Evolutionary conservation across 2,797 vertebrate species (phyloP), one percentile per base, ranked within the genome.

Genomic region (Atherinosoma microstoma): DNA sequence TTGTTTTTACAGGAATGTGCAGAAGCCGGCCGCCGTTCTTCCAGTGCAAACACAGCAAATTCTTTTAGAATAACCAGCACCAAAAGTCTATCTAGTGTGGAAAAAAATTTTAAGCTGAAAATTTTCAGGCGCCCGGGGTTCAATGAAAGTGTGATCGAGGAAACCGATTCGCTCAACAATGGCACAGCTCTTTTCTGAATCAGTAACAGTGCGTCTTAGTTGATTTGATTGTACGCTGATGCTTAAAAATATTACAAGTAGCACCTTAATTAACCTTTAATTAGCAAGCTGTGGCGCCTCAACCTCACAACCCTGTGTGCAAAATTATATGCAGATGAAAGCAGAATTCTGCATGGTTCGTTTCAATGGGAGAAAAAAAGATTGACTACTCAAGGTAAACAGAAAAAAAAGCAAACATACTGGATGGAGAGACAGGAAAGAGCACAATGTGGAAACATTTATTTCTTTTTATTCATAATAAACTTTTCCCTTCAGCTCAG

Each of bases 331-430:
- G 63, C 10, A 67, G 38, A 71, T 80, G 56, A 70, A 64, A 76
- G 63, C 58, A 34, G 56, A 82, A 54, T n/a, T 70, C 45, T 40
- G 69, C 22, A 56, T 58, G 57, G 42, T 68, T 54, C 49, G 34
- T 51, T 68, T 47, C 40, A 34, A 53, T 59, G 45, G 16, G 51
- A 42, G 27, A 7, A 53, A 38, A 57, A 40, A 40, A 40, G 3
- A 40, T 42, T 49, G 35, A 49, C 58, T 51, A 20, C 64, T 78
- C 34, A 75, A 71, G 30, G 67, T 56, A 64, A 78, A 24, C 36
- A 40, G 11, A 47, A 32, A 56, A 35, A 45, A 36, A 81, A 82
- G 78, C 79, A 86, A 54, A 85, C 79, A 53, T 4, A 40, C 47
- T 58, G 68, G 29, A 80, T 64, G 81, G 16, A 65, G 18, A 64